Evolutionary conservation across 2,888 invertebrate species (phyloP).

Genomic region (Acanthosoma haemorrhoidale): DNA sequence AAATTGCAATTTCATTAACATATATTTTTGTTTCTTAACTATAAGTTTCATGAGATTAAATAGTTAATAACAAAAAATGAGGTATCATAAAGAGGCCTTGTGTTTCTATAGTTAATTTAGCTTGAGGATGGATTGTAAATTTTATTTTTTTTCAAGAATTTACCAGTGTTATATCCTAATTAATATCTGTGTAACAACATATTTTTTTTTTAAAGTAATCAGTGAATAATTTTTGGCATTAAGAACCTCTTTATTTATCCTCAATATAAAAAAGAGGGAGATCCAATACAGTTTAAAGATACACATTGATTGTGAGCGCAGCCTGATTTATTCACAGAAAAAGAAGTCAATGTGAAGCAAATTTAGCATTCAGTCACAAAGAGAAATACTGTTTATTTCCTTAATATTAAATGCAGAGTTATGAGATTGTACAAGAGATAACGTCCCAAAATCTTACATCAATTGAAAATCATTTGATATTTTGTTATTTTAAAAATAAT

Average conservation of each 20-base stretch:
- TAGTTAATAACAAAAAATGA: background rate
- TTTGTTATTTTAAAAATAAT: background rate
- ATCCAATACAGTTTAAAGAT: background rate
- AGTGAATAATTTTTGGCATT: background rate
- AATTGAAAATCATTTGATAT: background rate
- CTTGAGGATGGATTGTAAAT: too few species aligned
- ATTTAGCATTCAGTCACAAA: slow-evolving; percentile 19
- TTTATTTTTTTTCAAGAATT: too few species aligned
- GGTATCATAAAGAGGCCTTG: background rate
- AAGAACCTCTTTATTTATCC: slow-evolving; percentile 3
- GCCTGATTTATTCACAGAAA: background rate
- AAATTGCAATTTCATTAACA: slow-evolving; percentile 23
- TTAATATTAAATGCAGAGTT: slow-evolving; percentile 26
- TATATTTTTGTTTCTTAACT: background rate
- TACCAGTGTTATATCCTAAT: background rate
- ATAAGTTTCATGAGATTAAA: background rate
- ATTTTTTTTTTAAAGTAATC: background rate
- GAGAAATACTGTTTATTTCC: slow-evolving; percentile 24
- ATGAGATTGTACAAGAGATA: slow-evolving; percentile 22
- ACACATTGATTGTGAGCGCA: slow-evolving; percentile 15
- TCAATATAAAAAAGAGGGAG: slow-evolving; percentile 4
- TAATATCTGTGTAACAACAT: background rate
- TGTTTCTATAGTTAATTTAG: too few species aligned
- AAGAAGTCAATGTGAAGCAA: slow-evolving; percentile 22
- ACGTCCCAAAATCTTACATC: background rate